Evolutionary conservation across 2,113 vertebrate species (phyloP).

Genomic region (Cyanistes caeruleus): DNA sequence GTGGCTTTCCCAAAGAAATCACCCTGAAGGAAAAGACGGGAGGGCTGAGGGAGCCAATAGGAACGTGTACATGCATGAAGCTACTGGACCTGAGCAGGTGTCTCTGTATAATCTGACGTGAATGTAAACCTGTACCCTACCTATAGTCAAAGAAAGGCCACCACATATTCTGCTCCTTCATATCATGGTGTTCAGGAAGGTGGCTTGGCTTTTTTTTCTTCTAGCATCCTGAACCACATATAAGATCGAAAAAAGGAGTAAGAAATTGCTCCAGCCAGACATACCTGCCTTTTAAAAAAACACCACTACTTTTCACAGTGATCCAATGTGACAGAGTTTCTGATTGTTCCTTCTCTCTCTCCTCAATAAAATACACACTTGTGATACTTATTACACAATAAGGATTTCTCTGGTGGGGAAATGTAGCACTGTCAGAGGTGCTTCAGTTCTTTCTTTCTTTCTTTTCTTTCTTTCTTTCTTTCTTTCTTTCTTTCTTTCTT

Average conservation of each 20-base stretch:
- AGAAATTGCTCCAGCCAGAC: background rate
- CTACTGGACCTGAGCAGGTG: background rate
- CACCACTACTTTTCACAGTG: background rate
- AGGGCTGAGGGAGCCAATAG: background rate
- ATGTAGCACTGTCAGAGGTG: background rate
- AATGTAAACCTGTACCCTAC: background rate
- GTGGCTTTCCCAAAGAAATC: background rate
- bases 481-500: no score
- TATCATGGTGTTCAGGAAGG: fast-evolving
- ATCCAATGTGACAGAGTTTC: slow-evolving; percentile 18
- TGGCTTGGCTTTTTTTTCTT: background rate
- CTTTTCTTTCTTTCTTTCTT: no score
- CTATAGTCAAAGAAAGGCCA: background rate
- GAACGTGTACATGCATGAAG: background rate
- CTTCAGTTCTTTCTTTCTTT: background rate
- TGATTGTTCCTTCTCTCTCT: slow-evolving; percentile 28
- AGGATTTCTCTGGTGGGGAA: slow-evolving; percentile 45
- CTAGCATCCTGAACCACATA: background rate
- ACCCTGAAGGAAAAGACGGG: background rate
- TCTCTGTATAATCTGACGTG: background rate
- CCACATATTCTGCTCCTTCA: background rate
- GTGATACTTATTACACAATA: background rate
- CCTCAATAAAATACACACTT: slow-evolving; percentile 3
- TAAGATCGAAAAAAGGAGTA: background rate
- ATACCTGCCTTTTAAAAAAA: background rate